phyloP scores from a whole-genome alignment of 1,140 invertebrate species.

The Musca domestica region DNA sequence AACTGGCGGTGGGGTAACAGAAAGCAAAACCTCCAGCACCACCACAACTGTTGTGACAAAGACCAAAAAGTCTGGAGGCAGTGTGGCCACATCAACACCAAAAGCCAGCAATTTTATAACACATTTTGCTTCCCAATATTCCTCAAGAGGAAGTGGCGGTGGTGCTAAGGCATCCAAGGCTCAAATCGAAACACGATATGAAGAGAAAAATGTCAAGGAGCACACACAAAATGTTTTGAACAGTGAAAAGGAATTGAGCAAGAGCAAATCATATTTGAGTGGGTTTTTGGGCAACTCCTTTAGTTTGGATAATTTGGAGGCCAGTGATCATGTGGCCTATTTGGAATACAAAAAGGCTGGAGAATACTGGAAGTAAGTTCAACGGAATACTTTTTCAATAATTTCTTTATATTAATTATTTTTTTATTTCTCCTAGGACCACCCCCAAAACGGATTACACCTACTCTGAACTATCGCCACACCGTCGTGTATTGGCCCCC shows the following conservation, averaged over 20 bases:
- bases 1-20: conserved; percentile 19
- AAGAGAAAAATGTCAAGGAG: conserved; percentile 10
- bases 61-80: conserved; percentile 27
- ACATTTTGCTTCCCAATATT: conserved; percentile 25
- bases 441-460: conserved; percentile 82
- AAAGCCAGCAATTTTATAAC: conserved; percentile 21
- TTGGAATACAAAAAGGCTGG: conserved; percentile 63
- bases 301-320: conserved; percentile 38
- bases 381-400: not conserved
- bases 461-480: conserved; percentile 71
- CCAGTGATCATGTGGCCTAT: conserved; percentile 57
- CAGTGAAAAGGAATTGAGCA: conserved; percentile 35
- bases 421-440: conserved; percentile 55
- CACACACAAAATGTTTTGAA: conserved; percentile 42
- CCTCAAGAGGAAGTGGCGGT: not conserved
- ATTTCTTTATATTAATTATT: conserved; percentile 8
- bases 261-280: conserved; percentile 24
- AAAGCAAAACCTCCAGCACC: conserved; percentile 25
- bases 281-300: conserved; percentile 20
- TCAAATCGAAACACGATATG: not conserved
- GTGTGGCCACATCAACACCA: conserved; percentile 28
- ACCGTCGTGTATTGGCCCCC: conserved; percentile 72
- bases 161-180: not conserved
- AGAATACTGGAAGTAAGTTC: conserved; percentile 68
- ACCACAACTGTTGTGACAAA: conserved; percentile 32